These are phyloP conservation scores for Carettochelys insculpta DNA, from an alignment of 2,113 vertebrate species.

Conservation along the genomic window DNA sequence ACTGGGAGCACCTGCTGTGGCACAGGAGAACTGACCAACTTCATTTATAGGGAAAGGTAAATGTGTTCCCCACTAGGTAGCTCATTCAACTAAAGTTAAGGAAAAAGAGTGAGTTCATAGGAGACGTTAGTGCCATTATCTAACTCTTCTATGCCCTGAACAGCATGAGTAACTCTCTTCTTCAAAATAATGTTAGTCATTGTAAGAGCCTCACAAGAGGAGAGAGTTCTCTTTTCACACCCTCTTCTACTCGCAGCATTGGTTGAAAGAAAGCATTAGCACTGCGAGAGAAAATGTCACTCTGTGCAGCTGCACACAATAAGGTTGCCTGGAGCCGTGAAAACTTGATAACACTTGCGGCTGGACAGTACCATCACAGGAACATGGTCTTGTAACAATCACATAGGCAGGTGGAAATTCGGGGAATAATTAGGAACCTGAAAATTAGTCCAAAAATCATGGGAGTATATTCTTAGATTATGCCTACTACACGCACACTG, in stretches of 20 bases:
- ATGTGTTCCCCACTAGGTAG: neutral
- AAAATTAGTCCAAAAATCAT: slow-evolving; percentile 7
- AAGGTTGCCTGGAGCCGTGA: neutral
- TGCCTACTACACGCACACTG: neutral
- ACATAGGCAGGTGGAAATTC: neutral
- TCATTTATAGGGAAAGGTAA: neutral
- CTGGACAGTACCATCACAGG: neutral
- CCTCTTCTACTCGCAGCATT: slow-evolving; percentile 15
- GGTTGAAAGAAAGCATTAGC: slow-evolving; percentile 29
- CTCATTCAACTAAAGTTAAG: neutral
- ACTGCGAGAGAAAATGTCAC: neutral
- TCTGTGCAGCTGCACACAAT: neutral
- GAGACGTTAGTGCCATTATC: neutral
- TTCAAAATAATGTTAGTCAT: slow-evolving; percentile 31
- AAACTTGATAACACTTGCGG: neutral
- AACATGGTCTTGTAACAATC: neutral
- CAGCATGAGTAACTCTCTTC: slow-evolving; percentile 18
- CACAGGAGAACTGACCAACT: neutral
- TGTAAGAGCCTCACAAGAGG: neutral
- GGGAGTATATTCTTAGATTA: neutral
- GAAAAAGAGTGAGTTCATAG: slow-evolving; percentile 8
- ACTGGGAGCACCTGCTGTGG: neutral
- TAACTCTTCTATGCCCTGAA: neutral
- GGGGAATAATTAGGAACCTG: neutral
- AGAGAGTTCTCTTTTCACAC: slow-evolving; percentile 24